These are phyloP conservation scores for Platycercus adscitus DNA, from an alignment of 2,113 vertebrate genomes.

Conservation along the genomic window DNA sequence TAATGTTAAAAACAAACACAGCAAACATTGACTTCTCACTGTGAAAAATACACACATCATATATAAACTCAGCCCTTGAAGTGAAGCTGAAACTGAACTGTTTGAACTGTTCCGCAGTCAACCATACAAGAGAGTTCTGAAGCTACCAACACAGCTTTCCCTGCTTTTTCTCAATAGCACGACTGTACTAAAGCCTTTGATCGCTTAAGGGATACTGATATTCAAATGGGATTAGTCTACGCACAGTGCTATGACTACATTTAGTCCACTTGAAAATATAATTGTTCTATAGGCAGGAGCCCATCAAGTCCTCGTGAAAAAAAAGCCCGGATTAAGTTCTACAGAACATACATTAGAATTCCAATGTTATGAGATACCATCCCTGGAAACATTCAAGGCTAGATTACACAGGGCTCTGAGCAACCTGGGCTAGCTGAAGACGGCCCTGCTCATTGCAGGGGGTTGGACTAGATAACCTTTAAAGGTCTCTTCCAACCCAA, in stretches of 20 bases:
- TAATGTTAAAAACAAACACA: slow-evolving; percentile 31
- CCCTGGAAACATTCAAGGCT: neutral
- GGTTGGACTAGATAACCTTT: neutral
- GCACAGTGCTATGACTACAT: neutral
- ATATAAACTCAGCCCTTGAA: neutral
- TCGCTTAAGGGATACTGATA: neutral
- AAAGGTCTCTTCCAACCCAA: neutral
- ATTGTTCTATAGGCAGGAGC: neutral
- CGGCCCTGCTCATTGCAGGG: neutral
- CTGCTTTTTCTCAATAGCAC: neutral
- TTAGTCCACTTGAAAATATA: neutral
- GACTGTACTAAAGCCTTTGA: neutral
- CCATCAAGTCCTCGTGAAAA: neutral
- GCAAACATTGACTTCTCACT: neutral
- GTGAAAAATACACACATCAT: neutral
- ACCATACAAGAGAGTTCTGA: neutral
- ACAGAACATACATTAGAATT: neutral
- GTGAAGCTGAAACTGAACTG: neutral
- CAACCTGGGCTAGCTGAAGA: neutral
- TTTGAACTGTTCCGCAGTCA: neutral
- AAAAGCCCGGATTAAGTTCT: neutral
- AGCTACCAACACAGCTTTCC: neutral
- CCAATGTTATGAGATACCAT: neutral
- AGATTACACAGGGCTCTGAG: neutral
- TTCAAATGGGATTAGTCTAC: neutral